Conservation (phyloP, 1,140 invertebrate species). For the Lutraria rhynchaena region DNA sequence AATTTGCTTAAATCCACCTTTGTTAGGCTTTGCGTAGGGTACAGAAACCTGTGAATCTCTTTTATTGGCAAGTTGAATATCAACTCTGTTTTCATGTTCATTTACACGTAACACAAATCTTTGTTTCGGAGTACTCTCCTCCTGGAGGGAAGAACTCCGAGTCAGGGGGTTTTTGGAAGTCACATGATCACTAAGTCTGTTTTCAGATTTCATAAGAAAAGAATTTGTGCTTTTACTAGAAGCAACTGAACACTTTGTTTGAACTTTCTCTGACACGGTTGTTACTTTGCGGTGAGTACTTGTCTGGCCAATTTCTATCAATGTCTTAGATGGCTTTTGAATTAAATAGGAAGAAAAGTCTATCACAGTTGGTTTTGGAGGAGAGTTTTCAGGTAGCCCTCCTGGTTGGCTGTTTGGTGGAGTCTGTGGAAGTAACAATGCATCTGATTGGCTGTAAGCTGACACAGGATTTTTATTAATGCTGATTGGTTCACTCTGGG, state of each 20-base stretch:
- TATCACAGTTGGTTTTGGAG: conserved; percentile 61
- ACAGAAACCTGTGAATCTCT: conserved; percentile 44
- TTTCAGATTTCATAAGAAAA: conserved; percentile 30
- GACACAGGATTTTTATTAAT: conserved; percentile 58
- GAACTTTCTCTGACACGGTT: conserved; percentile 48
- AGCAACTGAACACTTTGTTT: conserved; percentile 38
- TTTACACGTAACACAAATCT: conserved; percentile 49
- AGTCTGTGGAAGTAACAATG: conserved; percentile 42
- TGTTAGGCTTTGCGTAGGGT: conserved; percentile 57
- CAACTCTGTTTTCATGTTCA: conserved; percentile 50
- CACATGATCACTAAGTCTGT: conserved; percentile 15
- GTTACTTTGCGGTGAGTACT: conserved; percentile 23
- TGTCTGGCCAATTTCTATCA: conserved; percentile 13
- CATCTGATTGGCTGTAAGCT: conserved; percentile 55
- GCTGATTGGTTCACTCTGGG: conserved; percentile 78
- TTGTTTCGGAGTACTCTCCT: conserved; percentile 5
- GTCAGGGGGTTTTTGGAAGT: conserved; percentile 35
- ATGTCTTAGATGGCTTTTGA: conserved; percentile 43
- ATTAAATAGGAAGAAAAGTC: conserved; percentile 65
- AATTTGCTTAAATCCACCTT: conserved; percentile 81
- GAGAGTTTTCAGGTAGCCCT: conserved; percentile 44
- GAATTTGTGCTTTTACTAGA: conserved; percentile 28
- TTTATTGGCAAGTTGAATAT: conserved; percentile 14
- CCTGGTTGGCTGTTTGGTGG: conserved; percentile 36
- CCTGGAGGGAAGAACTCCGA: conserved; percentile 17